Evolutionary conservation across 1,140 invertebrate genomes (phyloP).

Genomic region (Drosophila rhopaloa): DNA sequence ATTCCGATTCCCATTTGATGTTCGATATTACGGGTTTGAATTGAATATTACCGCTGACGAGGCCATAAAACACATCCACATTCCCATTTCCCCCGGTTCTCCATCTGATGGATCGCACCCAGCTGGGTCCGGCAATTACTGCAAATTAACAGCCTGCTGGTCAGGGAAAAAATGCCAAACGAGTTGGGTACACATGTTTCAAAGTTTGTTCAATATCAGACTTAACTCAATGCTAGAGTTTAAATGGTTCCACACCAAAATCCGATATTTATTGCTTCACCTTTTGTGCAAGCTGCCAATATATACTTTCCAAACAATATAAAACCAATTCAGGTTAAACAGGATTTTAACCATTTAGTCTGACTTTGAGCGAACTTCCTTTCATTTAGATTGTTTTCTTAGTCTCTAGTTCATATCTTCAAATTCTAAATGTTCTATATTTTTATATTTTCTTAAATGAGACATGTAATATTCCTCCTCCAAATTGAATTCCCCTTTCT

Average conservation of each 20-base stretch:
- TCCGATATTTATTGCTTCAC: neutral
- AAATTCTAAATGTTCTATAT: no score
- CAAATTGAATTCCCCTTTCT: no score
- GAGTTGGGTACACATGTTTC: constrained; percentile 24
- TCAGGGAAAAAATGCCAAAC: constrained; percentile 13
- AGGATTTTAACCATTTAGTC: constrained; percentile 6
- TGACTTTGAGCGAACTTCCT: constrained; percentile 3
- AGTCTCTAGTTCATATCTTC: no score
- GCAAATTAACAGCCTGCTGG: constrained; percentile 38
- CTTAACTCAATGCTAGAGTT: neutral
- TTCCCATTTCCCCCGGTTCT: neutral
- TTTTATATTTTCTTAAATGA: no score
- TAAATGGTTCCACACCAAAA: neutral
- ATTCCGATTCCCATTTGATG: constrained; percentile 25
- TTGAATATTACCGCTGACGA: constrained; percentile 60
- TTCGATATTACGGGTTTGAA: constrained; percentile 28
- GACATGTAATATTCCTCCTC: no score
- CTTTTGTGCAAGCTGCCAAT: neutral
- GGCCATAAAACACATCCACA: constrained; percentile 55
- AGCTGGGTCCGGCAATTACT: constrained; percentile 22
- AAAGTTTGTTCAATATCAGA: neutral
- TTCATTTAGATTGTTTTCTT: neutral
- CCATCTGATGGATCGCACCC: constrained; percentile 19
- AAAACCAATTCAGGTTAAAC: constrained; percentile 13
- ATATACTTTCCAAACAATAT: constrained; percentile 11